Conservation (phyloP, 2,113 vertebrate species). For the Melierax canorus region DNA sequence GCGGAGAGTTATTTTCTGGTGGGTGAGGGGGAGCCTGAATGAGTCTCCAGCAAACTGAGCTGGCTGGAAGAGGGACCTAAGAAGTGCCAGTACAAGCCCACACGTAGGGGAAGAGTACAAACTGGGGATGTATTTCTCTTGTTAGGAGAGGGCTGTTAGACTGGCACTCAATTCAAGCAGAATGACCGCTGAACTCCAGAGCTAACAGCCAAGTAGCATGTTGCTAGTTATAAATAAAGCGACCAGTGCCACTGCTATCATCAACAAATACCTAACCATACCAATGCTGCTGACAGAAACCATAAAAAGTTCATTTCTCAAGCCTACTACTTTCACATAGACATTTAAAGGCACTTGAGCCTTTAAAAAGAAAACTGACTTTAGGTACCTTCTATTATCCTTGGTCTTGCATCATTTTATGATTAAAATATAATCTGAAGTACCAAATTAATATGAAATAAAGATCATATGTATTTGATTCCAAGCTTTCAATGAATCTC, state of each 20-base stretch:
- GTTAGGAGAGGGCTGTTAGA: background rate
- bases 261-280: background rate
- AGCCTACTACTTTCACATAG: background rate
- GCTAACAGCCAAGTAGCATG: background rate
- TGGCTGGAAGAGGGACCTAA: background rate
- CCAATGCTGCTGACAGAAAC: background rate
- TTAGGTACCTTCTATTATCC: background rate
- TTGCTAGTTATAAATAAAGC: background rate
- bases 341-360: background rate
- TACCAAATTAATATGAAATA: background rate
- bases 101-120: rapidly evolving
- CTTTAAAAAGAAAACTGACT: background rate
- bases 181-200: background rate
- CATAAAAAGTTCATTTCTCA: background rate
- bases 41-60: background rate
- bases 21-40: background rate
- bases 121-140: background rate
- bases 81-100: background rate
- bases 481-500: background rate
- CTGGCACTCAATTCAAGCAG: background rate
- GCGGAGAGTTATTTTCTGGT: background rate
- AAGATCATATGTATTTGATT: background rate
- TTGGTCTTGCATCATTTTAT: background rate
- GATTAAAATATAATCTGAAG: background rate
- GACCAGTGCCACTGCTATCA: background rate